Conservation (phyloP, 2,888 invertebrate species). For the Pristionchus fissidentatus region DNA sequence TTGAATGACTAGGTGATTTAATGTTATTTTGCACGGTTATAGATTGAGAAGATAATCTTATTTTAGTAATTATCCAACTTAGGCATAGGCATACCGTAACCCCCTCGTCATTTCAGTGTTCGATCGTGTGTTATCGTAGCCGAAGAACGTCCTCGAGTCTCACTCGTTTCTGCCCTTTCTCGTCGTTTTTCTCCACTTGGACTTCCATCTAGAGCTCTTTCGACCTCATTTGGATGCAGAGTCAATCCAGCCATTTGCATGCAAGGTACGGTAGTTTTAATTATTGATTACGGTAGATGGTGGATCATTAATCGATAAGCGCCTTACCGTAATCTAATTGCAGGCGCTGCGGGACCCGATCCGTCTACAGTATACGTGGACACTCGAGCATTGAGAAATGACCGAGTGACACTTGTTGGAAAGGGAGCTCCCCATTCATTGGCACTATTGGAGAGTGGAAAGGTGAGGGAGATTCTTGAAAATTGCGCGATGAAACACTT, state of each 20-base stretch:
- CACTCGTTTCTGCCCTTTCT: slow-evolving; percentile 77
- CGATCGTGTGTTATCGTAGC: slow-evolving; percentile 98
- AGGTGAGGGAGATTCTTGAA: slow-evolving; percentile 77
- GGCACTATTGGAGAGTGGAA: slow-evolving; percentile 97
- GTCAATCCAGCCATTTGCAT: slow-evolving; percentile 98
- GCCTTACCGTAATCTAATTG: background rate
- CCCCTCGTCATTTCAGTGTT: slow-evolving; percentile 82
- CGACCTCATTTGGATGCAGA: slow-evolving; percentile 98
- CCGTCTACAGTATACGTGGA: slow-evolving; percentile 97
- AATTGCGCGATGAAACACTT: too few species aligned
- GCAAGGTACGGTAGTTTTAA: slow-evolving; percentile 80
- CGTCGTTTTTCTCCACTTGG: slow-evolving; percentile 90
- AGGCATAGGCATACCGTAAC: too few species aligned
- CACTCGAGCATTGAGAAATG: slow-evolving; percentile 94
- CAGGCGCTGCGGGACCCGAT: slow-evolving; percentile 89
- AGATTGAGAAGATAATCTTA: too few species aligned
- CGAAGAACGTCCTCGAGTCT: slow-evolving; percentile 94
- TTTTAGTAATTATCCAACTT: too few species aligned
- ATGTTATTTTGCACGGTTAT: too few species aligned
- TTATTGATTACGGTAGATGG: background rate
- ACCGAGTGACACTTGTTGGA: slow-evolving; percentile 96
- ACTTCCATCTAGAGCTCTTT: slow-evolving; percentile 93
- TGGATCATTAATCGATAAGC: background rate
- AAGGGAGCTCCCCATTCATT: slow-evolving; percentile 97
- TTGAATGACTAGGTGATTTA: too few species aligned